Base-by-base conservation (phyloP, 2,113 vertebrate species). In the Bolborhynchus lineola region DNA sequence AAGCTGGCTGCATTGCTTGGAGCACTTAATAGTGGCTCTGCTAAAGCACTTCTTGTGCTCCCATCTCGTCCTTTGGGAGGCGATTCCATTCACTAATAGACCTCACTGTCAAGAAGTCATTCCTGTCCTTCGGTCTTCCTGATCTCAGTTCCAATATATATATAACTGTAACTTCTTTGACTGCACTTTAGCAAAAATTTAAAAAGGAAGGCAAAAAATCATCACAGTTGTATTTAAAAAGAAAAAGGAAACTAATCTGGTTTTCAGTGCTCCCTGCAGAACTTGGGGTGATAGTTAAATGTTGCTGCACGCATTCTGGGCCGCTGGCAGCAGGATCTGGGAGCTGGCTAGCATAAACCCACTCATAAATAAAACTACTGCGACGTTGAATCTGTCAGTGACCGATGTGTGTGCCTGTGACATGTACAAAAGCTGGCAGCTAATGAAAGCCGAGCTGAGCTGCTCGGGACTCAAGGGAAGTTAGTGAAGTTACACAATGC, bases 1-100 rank as follows among this genome's bases (percentile, higher is more conserved):
- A 89, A 83, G 69, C 2, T 83, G 91, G 31, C 91, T 74, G 57
- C 67, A 84, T 47, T 75, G 6, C 89, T 80, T 14, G 31, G 50
- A 88, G 87, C 94, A 93, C 94, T 96, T 88, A 86, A 64, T 13
- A 13, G 47, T 63, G 82, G 8, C 85, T 90, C 85, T 80, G 71
- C 92, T 65, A 59, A 80, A 95, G 95, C 79, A 77, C 82, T 95
- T 65, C 47, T 74, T 67, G 68, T 78, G 71, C 69, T 93, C 53
- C 85, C 64, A 20, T 33, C 12, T 47, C 77, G 39, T 87, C 93
- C 93, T 92, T 4, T 28, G 94, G 96, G 93, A 95, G 42, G 29
- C 50, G 26, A 3, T 50, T 91, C 72, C 89, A 64, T 67, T 88
- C 63, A 81, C 89, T 86, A 82, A 92, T 35, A 92, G 80, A 63